These are phyloP conservation scores for Jacana jacana DNA, from an alignment of 2,113 vertebrate species.

Conservation along the genomic window DNA sequence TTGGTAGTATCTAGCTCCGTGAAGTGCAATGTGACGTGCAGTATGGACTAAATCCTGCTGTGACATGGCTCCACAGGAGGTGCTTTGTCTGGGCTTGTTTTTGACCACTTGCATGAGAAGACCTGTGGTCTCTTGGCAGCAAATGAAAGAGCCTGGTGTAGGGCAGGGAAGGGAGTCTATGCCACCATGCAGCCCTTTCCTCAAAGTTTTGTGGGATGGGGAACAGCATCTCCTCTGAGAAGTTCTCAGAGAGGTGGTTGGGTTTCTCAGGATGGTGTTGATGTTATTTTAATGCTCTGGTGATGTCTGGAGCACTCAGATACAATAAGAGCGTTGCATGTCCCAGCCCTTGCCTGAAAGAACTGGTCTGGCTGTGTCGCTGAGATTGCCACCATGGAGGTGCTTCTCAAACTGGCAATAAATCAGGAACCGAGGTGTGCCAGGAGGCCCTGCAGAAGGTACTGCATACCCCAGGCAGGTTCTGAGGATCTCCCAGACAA, in stretches of 20 bases:
- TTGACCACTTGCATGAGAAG: neutral
- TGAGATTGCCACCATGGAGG: neutral
- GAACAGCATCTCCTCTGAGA: neutral
- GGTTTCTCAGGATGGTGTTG: neutral
- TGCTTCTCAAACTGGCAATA: neutral
- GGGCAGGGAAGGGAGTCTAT: neutral
- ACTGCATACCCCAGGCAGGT: neutral
- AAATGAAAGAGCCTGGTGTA: neutral
- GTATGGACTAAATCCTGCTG: neutral
- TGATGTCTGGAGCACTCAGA: neutral
- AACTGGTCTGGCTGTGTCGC: neutral
- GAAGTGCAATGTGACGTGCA: neutral
- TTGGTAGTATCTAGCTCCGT: neutral
- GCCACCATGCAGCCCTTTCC: neutral
- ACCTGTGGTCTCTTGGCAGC: neutral
- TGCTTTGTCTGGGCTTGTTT: neutral
- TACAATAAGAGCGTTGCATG: neutral
- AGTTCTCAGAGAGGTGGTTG: neutral
- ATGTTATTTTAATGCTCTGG: neutral
- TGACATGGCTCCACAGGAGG: neutral
- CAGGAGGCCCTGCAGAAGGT: neutral
- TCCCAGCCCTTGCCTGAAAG: neutral
- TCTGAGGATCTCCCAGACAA: neutral
- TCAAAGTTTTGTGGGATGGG: neutral
- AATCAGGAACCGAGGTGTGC: neutral